These are phyloP conservation scores for Nasonia giraulti DNA, from an alignment of 1,140 invertebrate genomes.

Conservation along the genomic window DNA sequence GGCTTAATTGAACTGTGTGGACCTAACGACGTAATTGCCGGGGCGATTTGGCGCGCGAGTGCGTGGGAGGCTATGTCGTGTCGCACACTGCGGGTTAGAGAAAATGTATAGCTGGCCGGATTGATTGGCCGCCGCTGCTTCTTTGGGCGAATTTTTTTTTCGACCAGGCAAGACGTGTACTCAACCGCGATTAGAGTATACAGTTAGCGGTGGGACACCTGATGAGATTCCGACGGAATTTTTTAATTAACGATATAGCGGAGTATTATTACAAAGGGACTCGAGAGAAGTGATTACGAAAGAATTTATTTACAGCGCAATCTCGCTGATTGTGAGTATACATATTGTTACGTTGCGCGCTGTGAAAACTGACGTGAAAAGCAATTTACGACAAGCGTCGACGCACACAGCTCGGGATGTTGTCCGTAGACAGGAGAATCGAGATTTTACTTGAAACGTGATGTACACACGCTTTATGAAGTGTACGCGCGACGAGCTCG, in stretches of 20 bases:
- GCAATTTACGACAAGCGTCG: neutral
- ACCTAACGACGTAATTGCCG: conserved; percentile 63
- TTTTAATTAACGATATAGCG: neutral
- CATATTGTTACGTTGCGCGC: neutral
- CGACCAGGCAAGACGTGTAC: no score
- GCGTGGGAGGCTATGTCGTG: neutral
- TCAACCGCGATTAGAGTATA: no score
- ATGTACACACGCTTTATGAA: no score
- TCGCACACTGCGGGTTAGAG: conserved; percentile 39
- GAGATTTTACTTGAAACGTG: no score
- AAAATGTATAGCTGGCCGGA: neutral
- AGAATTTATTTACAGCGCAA: neutral
- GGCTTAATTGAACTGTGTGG: conserved; percentile 65
- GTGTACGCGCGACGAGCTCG: neutral
- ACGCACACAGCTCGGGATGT: neutral
- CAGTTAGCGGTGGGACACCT: no score
- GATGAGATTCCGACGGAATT: conserved; percentile 4
- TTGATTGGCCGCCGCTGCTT: neutral
- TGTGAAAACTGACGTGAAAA: neutral
- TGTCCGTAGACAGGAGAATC: neutral
- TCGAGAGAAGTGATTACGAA: neutral
- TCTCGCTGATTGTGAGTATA: neutral
- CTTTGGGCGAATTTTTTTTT: conserved; percentile 30
- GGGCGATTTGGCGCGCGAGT: conserved; percentile 56
- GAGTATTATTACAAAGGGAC: neutral